Conservation (phyloP, 2,797 vertebrate genomes). For the Lepilemur septentrionalis region DNA sequence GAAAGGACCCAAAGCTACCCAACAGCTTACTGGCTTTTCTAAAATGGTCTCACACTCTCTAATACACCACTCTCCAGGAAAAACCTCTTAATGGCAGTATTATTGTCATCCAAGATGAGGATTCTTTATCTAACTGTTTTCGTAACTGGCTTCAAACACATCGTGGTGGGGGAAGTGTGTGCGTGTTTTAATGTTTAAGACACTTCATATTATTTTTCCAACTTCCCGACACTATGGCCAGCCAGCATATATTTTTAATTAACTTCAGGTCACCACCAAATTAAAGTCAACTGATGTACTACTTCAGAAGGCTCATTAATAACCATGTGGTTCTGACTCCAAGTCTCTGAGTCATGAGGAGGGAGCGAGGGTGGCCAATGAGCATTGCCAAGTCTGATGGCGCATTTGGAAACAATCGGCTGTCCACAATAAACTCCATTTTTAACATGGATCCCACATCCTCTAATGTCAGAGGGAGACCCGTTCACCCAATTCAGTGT, state of each 20-base stretch:
- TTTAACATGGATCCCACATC: constrained; percentile 37
- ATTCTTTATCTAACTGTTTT: background rate
- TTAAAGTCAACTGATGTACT: constrained; percentile 57
- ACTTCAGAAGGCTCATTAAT: constrained; percentile 54
- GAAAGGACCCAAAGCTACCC: background rate
- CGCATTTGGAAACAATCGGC: constrained; percentile 37
- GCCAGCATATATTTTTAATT: constrained; percentile 65
- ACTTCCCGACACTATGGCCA: background rate
- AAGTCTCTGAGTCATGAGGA: constrained; percentile 43
- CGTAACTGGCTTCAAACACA: background rate
- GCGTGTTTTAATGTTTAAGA: constrained; percentile 14
- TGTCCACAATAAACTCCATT: constrained; percentile 39
- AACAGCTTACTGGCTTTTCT: background rate
- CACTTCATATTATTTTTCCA: constrained; percentile 28
- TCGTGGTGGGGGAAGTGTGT: background rate
- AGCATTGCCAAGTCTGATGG: background rate
- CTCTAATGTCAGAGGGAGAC: background rate
- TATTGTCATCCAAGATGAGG: background rate
- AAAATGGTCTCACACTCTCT: background rate
- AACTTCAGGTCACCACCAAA: constrained; percentile 62
- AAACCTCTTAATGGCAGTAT: background rate
- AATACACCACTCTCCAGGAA: background rate
- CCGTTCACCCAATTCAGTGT: background rate
- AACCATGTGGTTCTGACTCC: background rate
- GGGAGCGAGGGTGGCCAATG: background rate